Conservation (phyloP, 2,888 invertebrate genomes). For the Homarus gammarus region DNA sequence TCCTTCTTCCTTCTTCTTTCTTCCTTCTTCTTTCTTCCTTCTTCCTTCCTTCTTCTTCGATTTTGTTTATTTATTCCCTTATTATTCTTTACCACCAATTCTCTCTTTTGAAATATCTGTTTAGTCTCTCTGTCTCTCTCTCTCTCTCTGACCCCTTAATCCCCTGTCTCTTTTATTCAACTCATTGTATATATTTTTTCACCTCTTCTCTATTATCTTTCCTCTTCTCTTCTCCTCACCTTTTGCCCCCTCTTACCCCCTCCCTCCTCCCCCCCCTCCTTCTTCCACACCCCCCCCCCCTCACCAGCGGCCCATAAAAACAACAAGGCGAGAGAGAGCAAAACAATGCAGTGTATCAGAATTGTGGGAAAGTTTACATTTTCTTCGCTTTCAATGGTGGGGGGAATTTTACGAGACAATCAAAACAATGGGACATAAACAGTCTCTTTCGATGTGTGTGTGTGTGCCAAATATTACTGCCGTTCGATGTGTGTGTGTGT, state of each 20-base stretch:
- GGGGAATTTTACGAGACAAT: conserved; percentile 21
- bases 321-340: not conserved
- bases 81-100: not conserved
- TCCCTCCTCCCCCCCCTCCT: not conserved
- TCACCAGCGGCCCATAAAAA: not conserved
- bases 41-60: not conserved
- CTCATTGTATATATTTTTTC: no score
- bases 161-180: not conserved
- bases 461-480: no score
- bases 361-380: conserved; percentile 33
- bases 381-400: conserved; percentile 18
- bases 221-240: not conserved
- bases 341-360: conserved; percentile 24
- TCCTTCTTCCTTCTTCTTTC: not conserved
- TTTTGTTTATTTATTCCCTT: not conserved
- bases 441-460: conserved; percentile 25
- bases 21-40: not conserved
- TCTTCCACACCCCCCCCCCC: not conserved
- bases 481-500: no score
- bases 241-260: not conserved
- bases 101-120: no score
- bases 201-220: no score
- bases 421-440: conserved; percentile 38
- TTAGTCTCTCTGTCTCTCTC: not conserved
- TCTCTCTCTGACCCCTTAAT: not conserved